Evolutionary conservation across 2,888 invertebrate genomes (phyloP), one percentile per base, ranked within the genome.

Genomic region (Tricholauxania praeusta): DNA sequence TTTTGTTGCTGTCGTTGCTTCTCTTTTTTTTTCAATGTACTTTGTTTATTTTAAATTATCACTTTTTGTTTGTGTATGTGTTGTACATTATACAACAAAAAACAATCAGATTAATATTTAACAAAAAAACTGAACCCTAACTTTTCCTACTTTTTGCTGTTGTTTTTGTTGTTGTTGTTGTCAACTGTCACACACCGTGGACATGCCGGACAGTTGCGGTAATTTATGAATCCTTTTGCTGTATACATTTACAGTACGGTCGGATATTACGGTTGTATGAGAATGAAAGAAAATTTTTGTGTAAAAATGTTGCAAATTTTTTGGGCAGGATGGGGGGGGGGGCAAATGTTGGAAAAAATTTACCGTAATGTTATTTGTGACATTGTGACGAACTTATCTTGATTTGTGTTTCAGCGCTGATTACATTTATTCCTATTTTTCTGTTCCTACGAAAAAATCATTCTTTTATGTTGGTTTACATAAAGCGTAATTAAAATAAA

Each of bases 181-280:
- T 81, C 83, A 84, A 80, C 81, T 84, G 83, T 83, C 83, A 84
- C 79, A 81, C 32, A 49, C 53, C 22, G 47, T 63, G 62, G 39
- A 19, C 22, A 39, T 79, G 83, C 79, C 79, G 84, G 83, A 84
- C 84, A 83, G 82, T 79, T 84, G 83, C 78, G 79, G 84, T 83
- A 84, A 83, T 83, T 83, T 83, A 83, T 84, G 76, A 53, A 63
- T 70, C 70, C 63, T 70, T 70, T 52, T 10, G 28, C 17, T 51
- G 22, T n/a, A 51, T 64, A 39, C 64, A 49, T 14, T 14, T 51
- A 64, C 39, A 39, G 2, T 10, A 39, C 39, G 10, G 39, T 39
- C 1, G 6, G 8, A 10, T 39, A 39, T 39, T 10, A 39, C 10
- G 39, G 6, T 7, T 39, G 39, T 39, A 39, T 39, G 10, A 2